phyloP scores from a whole-genome alignment of 2,888 invertebrate species.

The Cremastinae sp. region DNA sequence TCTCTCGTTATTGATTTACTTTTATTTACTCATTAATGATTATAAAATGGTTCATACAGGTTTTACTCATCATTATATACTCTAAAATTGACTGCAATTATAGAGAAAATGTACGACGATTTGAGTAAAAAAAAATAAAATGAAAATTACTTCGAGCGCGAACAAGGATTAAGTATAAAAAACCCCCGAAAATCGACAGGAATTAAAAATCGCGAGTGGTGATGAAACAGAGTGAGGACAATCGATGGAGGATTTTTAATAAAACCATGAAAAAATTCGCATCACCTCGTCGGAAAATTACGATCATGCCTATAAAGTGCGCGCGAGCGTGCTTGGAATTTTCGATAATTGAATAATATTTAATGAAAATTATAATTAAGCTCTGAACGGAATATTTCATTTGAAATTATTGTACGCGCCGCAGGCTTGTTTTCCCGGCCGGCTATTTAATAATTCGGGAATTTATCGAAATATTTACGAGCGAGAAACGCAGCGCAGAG shows the following conservation, averaged over 20 bases:
- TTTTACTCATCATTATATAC: not conserved
- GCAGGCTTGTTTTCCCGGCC: conserved; percentile 25
- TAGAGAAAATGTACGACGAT: not conserved
- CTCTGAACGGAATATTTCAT: not conserved
- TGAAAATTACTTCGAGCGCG: no score
- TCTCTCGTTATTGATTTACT: no score
- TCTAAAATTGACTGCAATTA: not conserved
- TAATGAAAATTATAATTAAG: conserved; percentile 40
- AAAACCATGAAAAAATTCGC: not conserved
- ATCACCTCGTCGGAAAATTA: not conserved
- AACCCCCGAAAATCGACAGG: not conserved
- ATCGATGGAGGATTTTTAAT: no score
- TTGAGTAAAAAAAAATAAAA: no score
- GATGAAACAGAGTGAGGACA: no score
- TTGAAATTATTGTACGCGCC: not conserved
- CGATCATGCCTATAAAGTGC: not conserved
- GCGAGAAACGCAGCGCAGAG: no score
- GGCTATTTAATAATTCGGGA: conserved; percentile 16
- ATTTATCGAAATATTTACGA: conserved; percentile 22
- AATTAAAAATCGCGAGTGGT: not conserved
- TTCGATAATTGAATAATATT: conserved; percentile 52
- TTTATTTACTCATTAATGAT: no score
- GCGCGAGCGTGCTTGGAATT: conserved; percentile 17
- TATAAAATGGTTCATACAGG: no score
- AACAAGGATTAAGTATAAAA: no score